Evolutionary conservation across 2,888 invertebrate species (phyloP).

Genomic region (Quadroppia sp.): DNA sequence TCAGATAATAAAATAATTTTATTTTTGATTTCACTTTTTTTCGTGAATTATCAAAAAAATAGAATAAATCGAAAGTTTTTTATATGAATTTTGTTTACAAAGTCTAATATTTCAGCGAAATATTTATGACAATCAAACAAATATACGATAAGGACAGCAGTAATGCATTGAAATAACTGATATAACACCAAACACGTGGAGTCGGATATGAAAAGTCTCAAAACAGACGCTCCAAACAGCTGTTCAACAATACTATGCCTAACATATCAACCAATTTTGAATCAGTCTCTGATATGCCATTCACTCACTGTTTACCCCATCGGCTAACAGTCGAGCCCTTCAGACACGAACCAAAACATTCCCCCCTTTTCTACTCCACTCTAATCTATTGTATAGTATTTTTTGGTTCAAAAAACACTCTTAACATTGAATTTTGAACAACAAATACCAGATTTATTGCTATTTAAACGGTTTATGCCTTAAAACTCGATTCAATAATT

Average conservation of each 20-base stretch:
- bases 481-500: too few species aligned
- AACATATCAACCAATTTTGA: constrained; percentile 26
- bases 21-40: too few species aligned
- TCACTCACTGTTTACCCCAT: constrained; percentile 26
- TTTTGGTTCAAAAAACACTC: background rate
- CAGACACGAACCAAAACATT: constrained; percentile 4
- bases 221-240: constrained; percentile 25
- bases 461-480: background rate
- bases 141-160: background rate
- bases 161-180: background rate
- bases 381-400: background rate
- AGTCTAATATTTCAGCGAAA: background rate
- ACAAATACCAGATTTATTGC: background rate
- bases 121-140: constrained; percentile 14
- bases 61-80: background rate
- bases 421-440: constrained; percentile 16
- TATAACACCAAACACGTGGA: constrained; percentile 22
- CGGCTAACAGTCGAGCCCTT: constrained; percentile 9
- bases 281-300: background rate
- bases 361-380: background rate
- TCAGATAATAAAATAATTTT: background rate
- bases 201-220: background rate
- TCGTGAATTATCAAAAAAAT: too few species aligned
- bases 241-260: constrained; percentile 14
- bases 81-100: background rate